Percentiles rank a stretch among this genome's conserved stretches.
Evolutionary conservation across 2,888 invertebrate genomes (phyloP).

Genomic region (Autographa pulchrina): DNA sequence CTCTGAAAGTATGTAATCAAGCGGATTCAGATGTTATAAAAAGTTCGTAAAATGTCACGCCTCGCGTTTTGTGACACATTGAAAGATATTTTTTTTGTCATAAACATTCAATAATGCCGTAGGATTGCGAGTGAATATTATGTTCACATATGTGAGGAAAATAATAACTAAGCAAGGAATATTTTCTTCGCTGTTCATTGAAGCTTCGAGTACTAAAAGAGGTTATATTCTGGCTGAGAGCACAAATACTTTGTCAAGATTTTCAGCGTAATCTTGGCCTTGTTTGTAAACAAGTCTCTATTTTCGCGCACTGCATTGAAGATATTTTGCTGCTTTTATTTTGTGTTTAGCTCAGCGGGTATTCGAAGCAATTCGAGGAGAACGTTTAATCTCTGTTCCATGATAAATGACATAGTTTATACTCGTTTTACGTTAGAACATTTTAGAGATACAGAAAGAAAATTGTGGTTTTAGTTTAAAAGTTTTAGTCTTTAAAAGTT

Average conservation of each 20-base stretch:
- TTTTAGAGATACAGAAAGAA: neutral
- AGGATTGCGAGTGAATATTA: slow-evolving; percentile 25
- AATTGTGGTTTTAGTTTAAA: slow-evolving; percentile 7
- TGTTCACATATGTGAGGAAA: slow-evolving; percentile 23
- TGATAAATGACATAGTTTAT: neutral
- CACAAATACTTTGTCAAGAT: slow-evolving; percentile 20
- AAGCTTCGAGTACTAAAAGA: neutral
- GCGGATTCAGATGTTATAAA: slow-evolving; percentile 52
- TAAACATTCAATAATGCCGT: slow-evolving; percentile 52
- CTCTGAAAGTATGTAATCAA: slow-evolving; percentile 46
- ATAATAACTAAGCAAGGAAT: neutral
- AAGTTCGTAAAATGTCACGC: slow-evolving; percentile 51
- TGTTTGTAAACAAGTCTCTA: neutral
- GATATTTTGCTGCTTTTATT: slow-evolving; percentile 2
- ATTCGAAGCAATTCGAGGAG: neutral
- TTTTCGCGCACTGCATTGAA: slow-evolving; percentile 6
- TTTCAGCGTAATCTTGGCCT: slow-evolving; percentile 6
- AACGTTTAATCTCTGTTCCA: slow-evolving; percentile 1
- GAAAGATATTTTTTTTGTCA: slow-evolving; percentile 34
- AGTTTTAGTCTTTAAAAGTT: neutral
- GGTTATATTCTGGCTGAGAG: slow-evolving; percentile 1
- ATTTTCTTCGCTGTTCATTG: neutral
- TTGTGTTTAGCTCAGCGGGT: neutral
- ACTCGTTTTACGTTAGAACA: neutral
- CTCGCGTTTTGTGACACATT: slow-evolving; percentile 48